Evolutionary conservation across 2,888 invertebrate species (phyloP).

Genomic region (Athrips mouffetella): DNA sequence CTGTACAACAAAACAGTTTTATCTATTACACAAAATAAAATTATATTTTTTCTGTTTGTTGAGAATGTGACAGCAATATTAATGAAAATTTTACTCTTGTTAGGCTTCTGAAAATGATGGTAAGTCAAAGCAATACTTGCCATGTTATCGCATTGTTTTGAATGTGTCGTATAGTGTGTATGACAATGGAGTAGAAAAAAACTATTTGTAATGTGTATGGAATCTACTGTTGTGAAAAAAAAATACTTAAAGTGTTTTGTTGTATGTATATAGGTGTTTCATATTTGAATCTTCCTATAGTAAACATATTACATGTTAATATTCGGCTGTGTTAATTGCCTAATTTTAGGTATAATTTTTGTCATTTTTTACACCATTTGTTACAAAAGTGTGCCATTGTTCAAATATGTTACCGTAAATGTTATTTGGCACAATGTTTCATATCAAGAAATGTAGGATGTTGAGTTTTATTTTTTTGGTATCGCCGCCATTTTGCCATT

Average conservation of each 20-base stretch:
- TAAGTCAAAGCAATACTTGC: conserved; percentile 39
- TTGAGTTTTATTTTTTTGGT: not conserved
- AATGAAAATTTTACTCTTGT: no score
- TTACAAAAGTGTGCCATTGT: conserved; percentile 24
- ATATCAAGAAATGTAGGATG: not conserved
- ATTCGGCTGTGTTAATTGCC: conserved; percentile 29
- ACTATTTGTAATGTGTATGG: conserved; percentile 18
- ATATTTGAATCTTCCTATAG: conserved; percentile 1
- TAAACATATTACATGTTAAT: conserved; percentile 25
- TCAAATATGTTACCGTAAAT: not conserved
- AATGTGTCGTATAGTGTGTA: conserved; percentile 16
- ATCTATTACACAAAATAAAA: no score
- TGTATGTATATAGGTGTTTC: not conserved
- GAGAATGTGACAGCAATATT: no score
- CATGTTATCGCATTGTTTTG: conserved; percentile 31
- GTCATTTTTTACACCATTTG: conserved; percentile 9
- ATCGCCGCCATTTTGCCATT: not conserved
- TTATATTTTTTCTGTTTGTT: no score
- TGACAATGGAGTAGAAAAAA: no score
- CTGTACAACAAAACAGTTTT: no score
- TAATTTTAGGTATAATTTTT: conserved; percentile 19
- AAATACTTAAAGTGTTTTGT: conserved; percentile 21
- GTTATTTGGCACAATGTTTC: not conserved
- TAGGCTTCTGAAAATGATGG: no score
- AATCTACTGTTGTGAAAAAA: conserved; percentile 20